Conservation (phyloP, 2,888 invertebrate species). For the Brachypalpus laphriformis region DNA sequence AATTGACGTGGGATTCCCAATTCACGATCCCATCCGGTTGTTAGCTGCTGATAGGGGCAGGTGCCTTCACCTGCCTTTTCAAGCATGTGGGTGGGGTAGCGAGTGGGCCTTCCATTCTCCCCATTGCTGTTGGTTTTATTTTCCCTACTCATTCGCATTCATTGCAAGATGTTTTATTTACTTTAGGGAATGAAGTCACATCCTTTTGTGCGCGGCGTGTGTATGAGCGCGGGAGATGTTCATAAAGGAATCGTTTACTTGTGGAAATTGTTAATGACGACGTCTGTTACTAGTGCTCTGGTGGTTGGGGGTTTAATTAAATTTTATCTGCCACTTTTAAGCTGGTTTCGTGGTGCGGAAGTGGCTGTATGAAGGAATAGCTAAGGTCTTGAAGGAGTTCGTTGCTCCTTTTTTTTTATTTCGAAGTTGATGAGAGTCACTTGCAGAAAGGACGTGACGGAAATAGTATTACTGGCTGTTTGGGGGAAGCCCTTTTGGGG, state of each 20-base stretch:
- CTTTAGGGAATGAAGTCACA: constrained; percentile 37
- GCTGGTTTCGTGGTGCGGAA: constrained; percentile 33
- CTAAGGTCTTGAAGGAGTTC: constrained; percentile 36
- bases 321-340: constrained; percentile 51
- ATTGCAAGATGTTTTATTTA: constrained; percentile 65
- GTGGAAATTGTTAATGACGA: constrained; percentile 61
- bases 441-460: not conserved
- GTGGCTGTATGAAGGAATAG: constrained; percentile 3
- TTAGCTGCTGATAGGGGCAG: constrained; percentile 9
- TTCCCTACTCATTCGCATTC: constrained; percentile 41
- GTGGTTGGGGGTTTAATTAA: constrained; percentile 58
- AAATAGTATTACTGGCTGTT: not conserved
- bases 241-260: constrained; percentile 63
- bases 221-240: not conserved
- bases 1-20: constrained; percentile 33
- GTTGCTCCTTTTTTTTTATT: constrained; percentile 37
- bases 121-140: too few relatives aligned
- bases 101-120: too few relatives aligned
- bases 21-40: constrained; percentile 13
- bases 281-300: constrained; percentile 37
- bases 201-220: constrained; percentile 27
- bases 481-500: not conserved
- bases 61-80: not conserved
- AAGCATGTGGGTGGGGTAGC: too few relatives aligned
- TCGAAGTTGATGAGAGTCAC: not conserved